phyloP scores from a whole-genome alignment of 2,888 invertebrate species.

The Brachyptera putata region DNA sequence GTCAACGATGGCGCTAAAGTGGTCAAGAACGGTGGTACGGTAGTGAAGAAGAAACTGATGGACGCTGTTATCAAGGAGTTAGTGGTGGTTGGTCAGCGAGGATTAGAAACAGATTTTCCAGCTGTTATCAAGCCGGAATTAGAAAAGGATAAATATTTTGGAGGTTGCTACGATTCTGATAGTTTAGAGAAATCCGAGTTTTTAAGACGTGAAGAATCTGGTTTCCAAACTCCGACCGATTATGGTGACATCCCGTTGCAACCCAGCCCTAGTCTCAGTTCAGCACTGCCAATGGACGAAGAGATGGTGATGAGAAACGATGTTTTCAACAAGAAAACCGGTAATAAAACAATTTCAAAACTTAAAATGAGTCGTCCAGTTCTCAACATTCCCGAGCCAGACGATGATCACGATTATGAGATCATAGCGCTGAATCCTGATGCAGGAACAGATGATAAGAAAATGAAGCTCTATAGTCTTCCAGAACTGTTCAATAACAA shows the following conservation, averaged over 20 bases:
- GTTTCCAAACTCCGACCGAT: slow-evolving; percentile 52
- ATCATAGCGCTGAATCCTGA: slow-evolving; percentile 41
- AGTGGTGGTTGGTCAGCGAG: slow-evolving; percentile 35
- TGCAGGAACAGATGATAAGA: slow-evolving; percentile 36
- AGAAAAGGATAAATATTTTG: too few species aligned
- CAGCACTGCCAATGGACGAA: slow-evolving; percentile 74
- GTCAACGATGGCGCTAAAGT: slow-evolving; percentile 40
- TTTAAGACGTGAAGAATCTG: too few species aligned
- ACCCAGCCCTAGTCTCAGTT: slow-evolving; percentile 69
- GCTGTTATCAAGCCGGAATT: background rate
- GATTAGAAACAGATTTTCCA: slow-evolving; percentile 18
- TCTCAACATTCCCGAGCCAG: slow-evolving; percentile 24
- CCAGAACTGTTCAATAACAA: slow-evolving; percentile 27
- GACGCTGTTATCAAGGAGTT: slow-evolving; percentile 48
- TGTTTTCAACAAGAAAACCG: slow-evolving; percentile 60
- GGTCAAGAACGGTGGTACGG: background rate
- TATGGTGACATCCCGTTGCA: slow-evolving; percentile 65
- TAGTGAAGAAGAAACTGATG: slow-evolving; percentile 43
- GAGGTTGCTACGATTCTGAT: slow-evolving; percentile 59
- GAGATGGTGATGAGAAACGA: slow-evolving; percentile 75
- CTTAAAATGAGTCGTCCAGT: slow-evolving; percentile 37
- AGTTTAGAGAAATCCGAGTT: slow-evolving; percentile 60
- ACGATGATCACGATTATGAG: slow-evolving; percentile 48
- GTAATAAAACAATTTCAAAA: slow-evolving; percentile 51
- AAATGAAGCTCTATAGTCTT: slow-evolving; percentile 33